A percentile compares a stretch with the other conserved stretches of the same genome.
phyloP scores from a whole-genome alignment of 53 echinoderm and acorn worm genomes.

The Temnopleurus reevesii region DNA sequence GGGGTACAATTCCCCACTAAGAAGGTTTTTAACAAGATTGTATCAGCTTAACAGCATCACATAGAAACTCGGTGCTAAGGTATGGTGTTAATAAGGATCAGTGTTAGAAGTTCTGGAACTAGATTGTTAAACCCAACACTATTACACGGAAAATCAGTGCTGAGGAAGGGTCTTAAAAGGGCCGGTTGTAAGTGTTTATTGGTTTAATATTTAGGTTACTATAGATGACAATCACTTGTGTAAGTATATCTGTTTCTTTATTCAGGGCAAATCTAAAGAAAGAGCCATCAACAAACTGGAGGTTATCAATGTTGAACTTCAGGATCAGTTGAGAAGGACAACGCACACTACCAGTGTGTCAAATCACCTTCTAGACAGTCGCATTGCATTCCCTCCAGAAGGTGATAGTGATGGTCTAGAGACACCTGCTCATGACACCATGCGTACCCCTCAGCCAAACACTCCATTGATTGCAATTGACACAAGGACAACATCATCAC shows the following conservation, averaged over 20 bases:
- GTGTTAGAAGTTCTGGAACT: too few species aligned
- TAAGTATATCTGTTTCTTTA: background rate
- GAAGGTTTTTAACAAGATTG: too few species aligned
- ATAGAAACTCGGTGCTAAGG: too few species aligned
- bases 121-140: too few species aligned
- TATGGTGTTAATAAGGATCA: too few species aligned
- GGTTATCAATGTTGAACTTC: constrained; percentile 69
- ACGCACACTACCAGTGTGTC: constrained; percentile 19
- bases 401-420: constrained; percentile 36
- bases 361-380: constrained; percentile 37
- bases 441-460: background rate
- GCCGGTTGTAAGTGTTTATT: too few species aligned
- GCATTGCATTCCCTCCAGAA: constrained; percentile 32
- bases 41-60: too few species aligned
- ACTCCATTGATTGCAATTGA: constrained; percentile 62
- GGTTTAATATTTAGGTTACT: too few species aligned
- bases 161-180: too few species aligned
- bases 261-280: constrained; percentile 69
- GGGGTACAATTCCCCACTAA: too few species aligned
- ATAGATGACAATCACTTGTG: background rate
- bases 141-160: too few species aligned
- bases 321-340: constrained; percentile 64
- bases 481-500: constrained; percentile 78
- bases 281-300: constrained; percentile 78
- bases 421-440: constrained; percentile 17